Conservation (phyloP, 2,888 invertebrate genomes). For the Kryphioiulus occultus region DNA sequence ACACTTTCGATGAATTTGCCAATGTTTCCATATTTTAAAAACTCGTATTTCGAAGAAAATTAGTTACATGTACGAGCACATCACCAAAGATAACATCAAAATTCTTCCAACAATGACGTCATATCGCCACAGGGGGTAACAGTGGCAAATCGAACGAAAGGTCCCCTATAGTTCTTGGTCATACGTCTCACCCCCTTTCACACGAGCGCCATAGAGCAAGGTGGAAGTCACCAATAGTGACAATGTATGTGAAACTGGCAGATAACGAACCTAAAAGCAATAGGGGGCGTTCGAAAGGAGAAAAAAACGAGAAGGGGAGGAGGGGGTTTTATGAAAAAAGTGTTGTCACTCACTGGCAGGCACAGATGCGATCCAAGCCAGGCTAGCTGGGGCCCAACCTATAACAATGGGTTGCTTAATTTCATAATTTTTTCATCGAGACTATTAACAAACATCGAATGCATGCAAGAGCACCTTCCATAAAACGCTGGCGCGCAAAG, state of each 20-base stretch:
- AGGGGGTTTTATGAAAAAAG: background rate
- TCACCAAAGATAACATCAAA: no score
- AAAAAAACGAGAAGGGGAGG: background rate
- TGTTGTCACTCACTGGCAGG: slow-evolving; percentile 35
- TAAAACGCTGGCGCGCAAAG: slow-evolving; percentile 19
- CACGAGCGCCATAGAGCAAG: background rate
- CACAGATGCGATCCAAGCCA: slow-evolving; percentile 10
- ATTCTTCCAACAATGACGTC: background rate
- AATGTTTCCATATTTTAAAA: no score
- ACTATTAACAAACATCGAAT: slow-evolving; percentile 12
- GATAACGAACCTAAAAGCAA: slow-evolving; percentile 20
- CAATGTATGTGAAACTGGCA: background rate
- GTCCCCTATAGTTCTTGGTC: background rate
- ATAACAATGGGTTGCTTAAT: background rate
- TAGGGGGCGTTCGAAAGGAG: background rate
- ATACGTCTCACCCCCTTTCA: background rate
- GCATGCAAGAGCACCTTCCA: slow-evolving; percentile 1
- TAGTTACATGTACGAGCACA: no score
- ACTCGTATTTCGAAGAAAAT: no score
- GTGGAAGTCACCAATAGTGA: slow-evolving; percentile 14
- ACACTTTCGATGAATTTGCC: no score
- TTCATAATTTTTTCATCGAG: slow-evolving; percentile 12
- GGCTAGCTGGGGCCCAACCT: background rate
- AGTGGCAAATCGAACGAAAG: background rate
- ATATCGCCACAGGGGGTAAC: background rate